Evolutionary conservation across 92 coral and sea anemone genomes (phyloP), one percentile per base, ranked within the genome.

Genomic region (Ricordea florida): DNA sequence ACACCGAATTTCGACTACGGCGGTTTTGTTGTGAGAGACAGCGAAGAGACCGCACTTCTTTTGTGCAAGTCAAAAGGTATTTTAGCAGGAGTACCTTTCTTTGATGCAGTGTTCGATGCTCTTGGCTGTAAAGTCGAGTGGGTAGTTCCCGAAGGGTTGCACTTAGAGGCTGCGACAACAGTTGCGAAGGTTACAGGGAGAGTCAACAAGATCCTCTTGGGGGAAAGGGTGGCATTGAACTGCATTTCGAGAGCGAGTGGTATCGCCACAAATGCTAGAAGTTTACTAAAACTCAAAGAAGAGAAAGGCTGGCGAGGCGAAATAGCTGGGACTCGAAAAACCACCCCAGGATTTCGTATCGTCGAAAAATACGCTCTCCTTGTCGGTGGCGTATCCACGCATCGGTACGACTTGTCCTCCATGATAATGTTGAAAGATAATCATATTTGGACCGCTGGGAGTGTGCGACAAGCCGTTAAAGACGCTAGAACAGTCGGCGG

Each of bases 341-440:
- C 97, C 15, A 96, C 99, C 14, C 99, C 99, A 16, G 99, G 99
- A 30, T 96, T 96, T 78, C 93, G 99, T 36, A 40, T 92, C 42
- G 99, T 89, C 32, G 99, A 96, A 69, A 96, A 96, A 46, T 96
- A 96, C 30, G 97, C 97, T n/a, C 87, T 92, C 15, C 55, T 88
- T 35, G 91, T 96, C 4, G 97, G 99, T 1, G 97, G 97, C 1
- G 93, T 78, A 35, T 96, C 99, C n/a, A 89, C 93, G 9, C 99
- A 96, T 76, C 94, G 99, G 4, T 86, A 74, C 74, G 99, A 96
- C 60, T 80, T 78, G 32, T 96, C 99, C 3, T 85, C 97, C 3
- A 89, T 96, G 99, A 80, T 96, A 40, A 96, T 96, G 99, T 81
- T 96, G 16, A 96, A 94, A 74, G 99, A 96, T 55, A 96, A 96